Percentiles rank a stretch among this genome's conserved stretches.
These are phyloP conservation scores for Pogonocichla stellata DNA, from an alignment of 2,113 vertebrate genomes.

Conservation along the genomic window DNA sequence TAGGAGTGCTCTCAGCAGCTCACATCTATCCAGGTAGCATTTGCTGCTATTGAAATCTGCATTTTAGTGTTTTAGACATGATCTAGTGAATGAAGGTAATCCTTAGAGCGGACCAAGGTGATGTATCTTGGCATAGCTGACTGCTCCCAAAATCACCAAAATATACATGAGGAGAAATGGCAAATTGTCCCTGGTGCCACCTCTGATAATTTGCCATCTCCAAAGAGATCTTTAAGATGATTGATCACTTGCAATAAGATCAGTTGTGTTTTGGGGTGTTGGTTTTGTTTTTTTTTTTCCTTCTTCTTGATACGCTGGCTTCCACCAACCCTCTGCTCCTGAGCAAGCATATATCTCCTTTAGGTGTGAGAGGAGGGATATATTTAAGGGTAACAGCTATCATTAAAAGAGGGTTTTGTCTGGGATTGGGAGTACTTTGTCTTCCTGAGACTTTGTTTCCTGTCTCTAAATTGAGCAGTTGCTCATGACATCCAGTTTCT, in stretches of 20 bases:
- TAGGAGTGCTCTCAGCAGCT: background rate
- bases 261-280: background rate
- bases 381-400: background rate
- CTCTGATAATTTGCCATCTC: background rate
- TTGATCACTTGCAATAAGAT: background rate
- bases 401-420: background rate
- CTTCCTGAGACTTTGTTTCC: background rate
- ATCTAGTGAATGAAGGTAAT: background rate
- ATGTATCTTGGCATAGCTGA: background rate
- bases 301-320: background rate
- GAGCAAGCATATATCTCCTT: background rate
- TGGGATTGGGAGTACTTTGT: background rate
- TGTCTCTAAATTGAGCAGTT: background rate
- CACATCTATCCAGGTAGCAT: background rate
- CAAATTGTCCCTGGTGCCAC: background rate
- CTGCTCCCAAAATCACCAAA: background rate
- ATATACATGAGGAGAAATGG: background rate
- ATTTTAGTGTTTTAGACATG: background rate
- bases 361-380: background rate
- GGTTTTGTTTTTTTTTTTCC: background rate
- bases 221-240: background rate
- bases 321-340: background rate
- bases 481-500: fast-evolving
- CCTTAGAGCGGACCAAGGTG: background rate
- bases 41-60: background rate